phyloP scores from a whole-genome alignment of 2,113 vertebrate genomes.

The Aspiorhynchus laticeps region DNA sequence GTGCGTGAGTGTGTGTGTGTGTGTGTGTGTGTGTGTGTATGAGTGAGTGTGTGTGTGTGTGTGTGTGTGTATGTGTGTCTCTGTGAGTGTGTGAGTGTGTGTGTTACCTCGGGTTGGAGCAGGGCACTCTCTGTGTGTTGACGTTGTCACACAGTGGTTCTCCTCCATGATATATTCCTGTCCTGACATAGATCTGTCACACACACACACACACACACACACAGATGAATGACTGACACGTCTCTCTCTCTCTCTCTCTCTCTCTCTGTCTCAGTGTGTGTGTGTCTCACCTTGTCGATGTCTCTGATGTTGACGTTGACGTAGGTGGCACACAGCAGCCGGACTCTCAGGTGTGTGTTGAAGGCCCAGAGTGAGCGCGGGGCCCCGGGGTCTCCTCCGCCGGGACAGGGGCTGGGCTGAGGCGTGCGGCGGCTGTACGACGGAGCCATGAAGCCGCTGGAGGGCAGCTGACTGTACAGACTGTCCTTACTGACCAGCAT shows the following conservation, averaged over 20 bases:
- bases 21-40: neutral
- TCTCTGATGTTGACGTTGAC: conserved; percentile 84
- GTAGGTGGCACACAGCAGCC: conserved; percentile 80
- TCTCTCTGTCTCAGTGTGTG: neutral
- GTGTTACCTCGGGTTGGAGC: conserved; percentile 72
- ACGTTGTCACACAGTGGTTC: conserved; percentile 74
- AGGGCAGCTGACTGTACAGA: conserved; percentile 78
- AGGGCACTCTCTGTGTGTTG: conserved; percentile 73
- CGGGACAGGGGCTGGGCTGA: conserved; percentile 76
- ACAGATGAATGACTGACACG: neutral
- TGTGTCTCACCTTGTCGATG: conserved; percentile 76
- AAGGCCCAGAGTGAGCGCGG: conserved; percentile 78
- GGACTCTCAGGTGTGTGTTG: conserved; percentile 75
- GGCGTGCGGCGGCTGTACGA: conserved; percentile 81
- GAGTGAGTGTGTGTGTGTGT: too few species aligned
- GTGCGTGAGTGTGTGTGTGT: neutral
- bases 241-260: neutral
- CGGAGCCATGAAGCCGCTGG: conserved; percentile 76
- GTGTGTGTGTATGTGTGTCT: neutral
- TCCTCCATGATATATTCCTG: conserved; percentile 73
- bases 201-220: conserved; percentile 22
- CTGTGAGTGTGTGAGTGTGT: neutral
- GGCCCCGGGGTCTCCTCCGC: conserved; percentile 64
- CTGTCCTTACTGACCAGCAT: conserved; percentile 83
- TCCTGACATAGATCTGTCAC: conserved; percentile 72